Conservation (phyloP, 2,113 vertebrate genomes). For the Rhinopomastus cyanomelas region DNA sequence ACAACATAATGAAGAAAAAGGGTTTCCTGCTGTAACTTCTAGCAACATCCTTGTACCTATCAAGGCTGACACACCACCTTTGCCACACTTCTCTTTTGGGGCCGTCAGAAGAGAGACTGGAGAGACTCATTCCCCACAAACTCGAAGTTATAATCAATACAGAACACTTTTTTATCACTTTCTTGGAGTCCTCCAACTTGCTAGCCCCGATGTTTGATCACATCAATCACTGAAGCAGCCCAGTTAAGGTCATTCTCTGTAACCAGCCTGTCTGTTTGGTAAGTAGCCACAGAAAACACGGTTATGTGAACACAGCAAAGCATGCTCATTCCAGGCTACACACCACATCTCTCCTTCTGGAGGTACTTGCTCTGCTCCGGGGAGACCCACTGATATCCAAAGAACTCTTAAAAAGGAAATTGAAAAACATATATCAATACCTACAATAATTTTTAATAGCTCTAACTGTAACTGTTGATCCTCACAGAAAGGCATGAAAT, state of each 20-base stretch:
- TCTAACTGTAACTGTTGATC: not conserved
- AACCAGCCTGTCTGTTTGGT: not conserved
- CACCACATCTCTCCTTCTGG: constrained; percentile 85
- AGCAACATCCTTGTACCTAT: not conserved
- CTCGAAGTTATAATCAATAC: not conserved
- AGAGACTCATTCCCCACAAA: not conserved
- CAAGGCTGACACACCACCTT: not conserved
- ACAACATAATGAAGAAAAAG: not conserved
- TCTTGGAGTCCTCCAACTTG: not conserved
- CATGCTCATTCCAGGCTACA: constrained; percentile 62
- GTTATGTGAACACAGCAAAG: not conserved
- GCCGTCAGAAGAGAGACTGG: not conserved
- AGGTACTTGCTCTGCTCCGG: constrained; percentile 74
- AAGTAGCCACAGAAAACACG: not conserved
- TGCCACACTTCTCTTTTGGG: not conserved
- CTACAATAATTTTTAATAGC: not conserved
- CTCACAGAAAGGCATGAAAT: not conserved
- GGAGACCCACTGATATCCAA: constrained; percentile 74
- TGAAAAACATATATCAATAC: constrained; percentile 6
- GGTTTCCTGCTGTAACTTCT: not conserved
- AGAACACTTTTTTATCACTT: not conserved
- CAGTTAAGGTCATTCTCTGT: not conserved
- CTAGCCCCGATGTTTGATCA: not conserved
- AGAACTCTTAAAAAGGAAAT: constrained; percentile 78
- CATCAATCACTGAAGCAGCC: not conserved